Evolutionary conservation across 2,113 vertebrate genomes (phyloP), one percentile per base, ranked within the genome.

Genomic region (Octodon degus): DNA sequence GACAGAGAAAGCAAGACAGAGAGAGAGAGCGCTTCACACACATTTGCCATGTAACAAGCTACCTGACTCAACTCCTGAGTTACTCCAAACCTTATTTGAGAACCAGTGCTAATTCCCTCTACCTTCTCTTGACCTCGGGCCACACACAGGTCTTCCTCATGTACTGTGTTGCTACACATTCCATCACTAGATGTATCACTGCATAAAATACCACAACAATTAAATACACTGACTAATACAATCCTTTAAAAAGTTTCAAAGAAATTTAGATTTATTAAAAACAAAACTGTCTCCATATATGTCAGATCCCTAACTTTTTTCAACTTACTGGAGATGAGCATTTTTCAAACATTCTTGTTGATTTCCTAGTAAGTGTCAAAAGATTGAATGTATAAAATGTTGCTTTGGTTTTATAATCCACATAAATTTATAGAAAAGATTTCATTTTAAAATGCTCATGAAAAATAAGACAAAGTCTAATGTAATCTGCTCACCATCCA

Each of bases 361-460:
- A 83, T 19, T 68, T 74, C 72, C 40, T 11, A 74, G 37, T 37
- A n/a, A n/a, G n/a, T 74, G 37, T 43, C 72, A 74, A 43, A 74
- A 43, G 20, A 74, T 2, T 43, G 37, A 74, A 74, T 74, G 19
- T 74, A 9, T 74, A 87, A 84, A 90, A 86, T 82, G 67, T 8
- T 80, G 5, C 8, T 62, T 3, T 77, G 22, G 1, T 86, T 89
- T 50, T 9, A 50, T 50, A 50, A 50, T 43, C 92, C 58, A 91
- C 10, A 87, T 65, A 81, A 30, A 72, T 93, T 93, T 58, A 20
- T 25, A 84, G 70, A 19, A 55, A 89, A 86, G 3, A 40, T 79
- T 79, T 20, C 25, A 62, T 32, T 86, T 96, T 84, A 63, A 95
- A 90, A 60, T 47, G 81, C 93, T 20, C 43, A 67, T 20, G 27